Conservation (phyloP, 2,113 vertebrate genomes). For the Empidonax traillii region DNA sequence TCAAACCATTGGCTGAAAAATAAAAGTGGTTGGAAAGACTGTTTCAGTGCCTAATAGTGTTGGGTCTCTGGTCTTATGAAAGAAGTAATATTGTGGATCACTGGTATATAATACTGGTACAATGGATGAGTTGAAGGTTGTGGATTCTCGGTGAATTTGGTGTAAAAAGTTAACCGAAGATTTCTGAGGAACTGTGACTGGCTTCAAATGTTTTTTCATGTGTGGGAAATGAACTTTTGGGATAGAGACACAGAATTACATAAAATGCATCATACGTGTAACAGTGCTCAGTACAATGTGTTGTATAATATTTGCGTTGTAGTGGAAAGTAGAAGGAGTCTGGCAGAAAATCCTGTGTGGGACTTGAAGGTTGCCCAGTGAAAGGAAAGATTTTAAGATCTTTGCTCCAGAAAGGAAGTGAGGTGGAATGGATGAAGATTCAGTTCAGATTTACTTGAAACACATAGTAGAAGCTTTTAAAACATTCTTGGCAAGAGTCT, state of each 20-base stretch:
- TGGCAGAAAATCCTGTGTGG: neutral
- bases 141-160: neutral
- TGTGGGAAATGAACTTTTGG: neutral
- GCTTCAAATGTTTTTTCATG: neutral
- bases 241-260: neutral
- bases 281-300: neutral
- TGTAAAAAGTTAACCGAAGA: neutral
- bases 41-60: neutral
- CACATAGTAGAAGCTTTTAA: neutral
- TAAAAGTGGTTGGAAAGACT: constrained; percentile 4
- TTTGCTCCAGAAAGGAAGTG: constrained; percentile 36
- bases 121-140: neutral
- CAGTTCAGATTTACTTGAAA: neutral
- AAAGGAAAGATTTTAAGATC: neutral
- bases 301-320: neutral
- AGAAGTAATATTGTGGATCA: neutral
- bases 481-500: neutral
- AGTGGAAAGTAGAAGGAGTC: neutral
- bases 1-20: neutral
- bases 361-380: neutral
- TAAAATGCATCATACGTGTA: fast-evolving
- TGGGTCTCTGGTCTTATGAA: neutral
- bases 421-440: neutral
- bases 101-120: fast-evolving
- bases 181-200: neutral